Evolutionary conservation across 2,797 vertebrate genomes (phyloP).

Genomic region (Semaprochilodus insignis): DNA sequence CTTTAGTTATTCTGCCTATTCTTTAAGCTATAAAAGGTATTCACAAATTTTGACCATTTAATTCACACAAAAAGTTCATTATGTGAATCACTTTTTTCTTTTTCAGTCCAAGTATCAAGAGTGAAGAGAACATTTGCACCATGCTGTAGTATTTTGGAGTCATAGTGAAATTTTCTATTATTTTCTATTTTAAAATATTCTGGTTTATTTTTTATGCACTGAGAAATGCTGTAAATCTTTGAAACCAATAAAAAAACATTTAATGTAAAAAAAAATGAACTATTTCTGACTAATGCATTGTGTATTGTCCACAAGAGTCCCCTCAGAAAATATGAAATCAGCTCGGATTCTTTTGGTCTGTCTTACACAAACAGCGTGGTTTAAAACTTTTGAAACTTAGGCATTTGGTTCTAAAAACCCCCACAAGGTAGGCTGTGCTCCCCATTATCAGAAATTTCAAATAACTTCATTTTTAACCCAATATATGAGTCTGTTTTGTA

Average conservation of each 20-base stretch:
- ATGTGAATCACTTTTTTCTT: background rate
- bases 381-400: background rate
- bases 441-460: too few species aligned
- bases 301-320: background rate
- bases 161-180: conserved; percentile 6
- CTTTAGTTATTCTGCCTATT: background rate
- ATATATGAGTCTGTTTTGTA: too few species aligned
- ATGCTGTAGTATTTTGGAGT: conserved; percentile 29
- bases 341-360: too few species aligned
- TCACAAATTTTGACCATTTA: too few species aligned
- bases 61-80: too few species aligned
- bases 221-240: conserved; percentile 18
- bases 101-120: conserved; percentile 26
- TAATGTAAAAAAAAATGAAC: background rate
- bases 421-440: background rate
- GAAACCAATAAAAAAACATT: conserved; percentile 45
- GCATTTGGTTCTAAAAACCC: background rate
- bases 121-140: background rate
- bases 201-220: conserved; percentile 35
- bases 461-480: too few species aligned
- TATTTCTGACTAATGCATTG: background rate
- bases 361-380: background rate
- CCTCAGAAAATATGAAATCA: background rate
- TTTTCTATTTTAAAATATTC: conserved; percentile 39
- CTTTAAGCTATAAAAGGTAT: too few species aligned